phyloP scores from a whole-genome alignment of 2,888 invertebrate species.

The Operophtera brumata region DNA sequence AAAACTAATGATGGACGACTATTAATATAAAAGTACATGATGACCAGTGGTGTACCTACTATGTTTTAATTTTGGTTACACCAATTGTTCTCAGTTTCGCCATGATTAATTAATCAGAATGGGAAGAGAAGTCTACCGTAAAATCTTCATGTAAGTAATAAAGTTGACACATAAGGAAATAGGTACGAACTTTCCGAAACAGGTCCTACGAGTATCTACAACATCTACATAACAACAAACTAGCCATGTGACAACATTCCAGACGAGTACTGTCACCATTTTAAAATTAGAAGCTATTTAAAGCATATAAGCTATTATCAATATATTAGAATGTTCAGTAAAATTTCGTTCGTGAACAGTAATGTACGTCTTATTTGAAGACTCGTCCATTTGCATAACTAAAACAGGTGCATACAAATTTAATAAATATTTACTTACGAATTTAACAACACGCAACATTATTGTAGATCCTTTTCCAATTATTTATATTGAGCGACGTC shows the following conservation, averaged over 20 bases:
- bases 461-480: conserved; percentile 33
- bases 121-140: no score
- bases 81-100: no score
- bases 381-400: conserved; percentile 18
- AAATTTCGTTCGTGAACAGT: conserved; percentile 6
- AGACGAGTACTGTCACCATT: conserved; percentile 26
- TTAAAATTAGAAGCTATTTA: conserved; percentile 11
- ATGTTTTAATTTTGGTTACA: no score
- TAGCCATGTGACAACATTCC: conserved; percentile 26
- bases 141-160: no score
- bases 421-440: conserved; percentile 50
- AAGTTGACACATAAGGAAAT: no score
- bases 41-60: no score
- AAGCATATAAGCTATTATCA: conserved; percentile 18
- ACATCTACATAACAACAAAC: conserved; percentile 8
- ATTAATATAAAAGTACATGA: no score
- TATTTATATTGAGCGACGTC: conserved; percentile 17
- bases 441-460: conserved; percentile 46
- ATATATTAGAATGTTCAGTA: conserved; percentile 7
- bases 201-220: conserved; percentile 1
- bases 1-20: no score
- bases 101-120: no score
- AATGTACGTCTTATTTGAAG: conserved; percentile 8
- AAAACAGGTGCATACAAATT: conserved; percentile 11
- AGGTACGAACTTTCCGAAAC: conserved; percentile 7